Evolutionary conservation across 2,888 invertebrate genomes (phyloP), one percentile per base, ranked within the genome.

Genomic region (Pyrocoelia pectoralis): DNA sequence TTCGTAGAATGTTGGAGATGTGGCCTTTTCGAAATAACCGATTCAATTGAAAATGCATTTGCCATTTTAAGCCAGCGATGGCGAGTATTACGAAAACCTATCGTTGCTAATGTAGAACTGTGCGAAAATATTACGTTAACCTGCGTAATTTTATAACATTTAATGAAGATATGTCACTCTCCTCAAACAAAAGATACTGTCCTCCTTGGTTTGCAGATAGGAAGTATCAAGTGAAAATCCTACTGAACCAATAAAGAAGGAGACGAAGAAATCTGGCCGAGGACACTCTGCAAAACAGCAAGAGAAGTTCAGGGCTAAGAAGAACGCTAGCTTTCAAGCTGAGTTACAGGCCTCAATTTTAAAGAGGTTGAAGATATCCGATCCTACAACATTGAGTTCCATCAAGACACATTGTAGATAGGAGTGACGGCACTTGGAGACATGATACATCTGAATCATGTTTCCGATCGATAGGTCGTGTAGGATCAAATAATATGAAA

Each of bases 31-130:
- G n/a, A n/a, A n/a, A n/a, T n/a, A n/a, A n/a, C n/a, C n/a, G n/a
- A n/a, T n/a, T n/a, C 38, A 14, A 53, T 53, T 9, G 53, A 53
- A 40, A 53, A 53, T 53, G 18, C 15, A 9, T 53, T 53, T 53
- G 53, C 33, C 15, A 53, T 53, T 53, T 17, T 53, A n/a, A 14
- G 18, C 9, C 15, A 38, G 8, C 17, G 38, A 38, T 53, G 53
- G 53, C 15, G 53, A 10, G 38, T 53, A 13, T 38, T 53, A 15
- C 15, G 17, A 43, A 13, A 15, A 1, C 41, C 41, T 4, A 43
- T 43, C 13, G 8, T 43, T 15, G 41, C 41, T 15, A 43, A 15
- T 43, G n/a, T 43, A 15, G 41, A 43, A 13, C 41, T 43, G 15
- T 43, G 41, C 9, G 13, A 43, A 9, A 13, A 43, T 5, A 43